A percentile compares a stretch with the other conserved stretches of the same genome.
phyloP scores from a whole-genome alignment of 2,113 vertebrate species.

The Scopus umbretta region DNA sequence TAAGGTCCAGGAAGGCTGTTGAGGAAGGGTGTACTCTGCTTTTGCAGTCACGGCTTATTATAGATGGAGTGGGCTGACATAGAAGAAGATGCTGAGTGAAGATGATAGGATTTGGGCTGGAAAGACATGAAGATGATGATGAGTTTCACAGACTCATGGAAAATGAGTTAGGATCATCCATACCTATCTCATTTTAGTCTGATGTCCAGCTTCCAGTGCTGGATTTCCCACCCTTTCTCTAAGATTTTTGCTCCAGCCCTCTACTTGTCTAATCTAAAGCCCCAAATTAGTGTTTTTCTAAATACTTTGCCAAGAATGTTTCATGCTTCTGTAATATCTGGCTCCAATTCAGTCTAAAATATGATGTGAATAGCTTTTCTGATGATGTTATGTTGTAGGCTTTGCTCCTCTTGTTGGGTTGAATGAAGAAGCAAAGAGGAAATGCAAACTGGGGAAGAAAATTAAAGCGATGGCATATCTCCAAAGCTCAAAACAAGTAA shows the following conservation, averaged over 20 bases:
- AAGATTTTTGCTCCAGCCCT: not conserved
- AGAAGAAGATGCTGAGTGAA: not conserved
- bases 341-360: not conserved
- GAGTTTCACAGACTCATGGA: not conserved
- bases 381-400: not conserved
- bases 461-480: not conserved
- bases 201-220: not conserved
- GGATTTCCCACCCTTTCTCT: not conserved
- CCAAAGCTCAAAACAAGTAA: not conserved
- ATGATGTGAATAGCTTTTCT: not conserved
- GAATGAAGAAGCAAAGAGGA: not conserved
- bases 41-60: not conserved
- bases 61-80: not conserved
- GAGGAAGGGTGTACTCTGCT: not conserved
- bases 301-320: not conserved
- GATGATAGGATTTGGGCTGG: not conserved
- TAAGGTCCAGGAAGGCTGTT: not conserved
- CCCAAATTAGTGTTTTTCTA: not conserved
- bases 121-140: not conserved
- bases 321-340: not conserved
- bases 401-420: not conserved
- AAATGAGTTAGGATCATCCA: not conserved
- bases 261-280: not conserved
- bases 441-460: not conserved
- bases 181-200: not conserved